Conservation (phyloP, 2,113 vertebrate species). For the Scophthalmus maximus region DNA sequence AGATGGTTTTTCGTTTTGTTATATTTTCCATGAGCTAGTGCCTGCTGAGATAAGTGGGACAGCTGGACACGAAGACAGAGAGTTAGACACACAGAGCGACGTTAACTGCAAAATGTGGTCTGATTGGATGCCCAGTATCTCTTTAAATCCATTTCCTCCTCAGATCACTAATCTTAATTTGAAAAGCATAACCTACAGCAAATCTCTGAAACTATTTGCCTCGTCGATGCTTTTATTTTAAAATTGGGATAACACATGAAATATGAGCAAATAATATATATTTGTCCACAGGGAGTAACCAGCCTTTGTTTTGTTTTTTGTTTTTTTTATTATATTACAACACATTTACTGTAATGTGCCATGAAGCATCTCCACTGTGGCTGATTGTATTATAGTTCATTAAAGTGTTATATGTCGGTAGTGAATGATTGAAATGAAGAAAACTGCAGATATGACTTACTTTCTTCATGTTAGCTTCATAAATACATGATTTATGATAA, state of each 20-base stretch:
- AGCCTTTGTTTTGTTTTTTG: neutral
- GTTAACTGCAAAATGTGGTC: too few species aligned
- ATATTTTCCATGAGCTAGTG: neutral
- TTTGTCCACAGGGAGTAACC: too few species aligned
- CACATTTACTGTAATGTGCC: neutral
- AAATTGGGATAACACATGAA: too few species aligned
- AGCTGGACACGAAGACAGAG: slow-evolving; percentile 4
- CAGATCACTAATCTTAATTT: too few species aligned
- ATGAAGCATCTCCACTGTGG: neutral
- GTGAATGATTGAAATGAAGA: too few species aligned
- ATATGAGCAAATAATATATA: too few species aligned
- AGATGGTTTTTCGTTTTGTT: neutral
- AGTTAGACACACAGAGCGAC: neutral
- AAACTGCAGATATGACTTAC: neutral
- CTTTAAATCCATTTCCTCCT: too few species aligned
- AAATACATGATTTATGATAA: neutral
- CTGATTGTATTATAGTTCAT: neutral
- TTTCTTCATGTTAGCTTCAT: neutral
- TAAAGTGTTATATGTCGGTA: neutral
- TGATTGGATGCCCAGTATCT: too few species aligned
- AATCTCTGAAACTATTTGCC: too few species aligned
- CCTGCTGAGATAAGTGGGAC: slow-evolving; percentile 4
- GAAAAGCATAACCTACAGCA: too few species aligned
- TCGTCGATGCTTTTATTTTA: too few species aligned
- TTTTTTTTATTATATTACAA: neutral